Evolutionary conservation across 2,113 vertebrate species (phyloP), one percentile per base, ranked within the genome.

Genomic region (Saguinus midas): DNA sequence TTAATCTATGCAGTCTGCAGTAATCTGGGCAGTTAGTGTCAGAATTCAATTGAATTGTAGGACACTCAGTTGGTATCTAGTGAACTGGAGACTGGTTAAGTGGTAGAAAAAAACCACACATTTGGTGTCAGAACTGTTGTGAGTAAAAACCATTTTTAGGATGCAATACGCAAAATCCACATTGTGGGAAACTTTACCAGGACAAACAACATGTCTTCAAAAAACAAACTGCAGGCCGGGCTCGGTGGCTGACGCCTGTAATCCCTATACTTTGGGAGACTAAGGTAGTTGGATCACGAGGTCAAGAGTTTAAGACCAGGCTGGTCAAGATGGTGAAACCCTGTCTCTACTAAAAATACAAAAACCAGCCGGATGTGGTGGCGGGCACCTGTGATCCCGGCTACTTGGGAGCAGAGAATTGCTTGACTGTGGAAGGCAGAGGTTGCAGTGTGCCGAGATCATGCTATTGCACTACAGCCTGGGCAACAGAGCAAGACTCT

Each of bases 261-360:
- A n/a, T 72, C 35, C 68, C 68, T 37, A 20, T n/a, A 37, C 20
- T n/a, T 37, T 11, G 18, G n/a, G 18, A 72, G n/a, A 18, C 68
- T 1, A 4, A 37, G 20, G n/a, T 7, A 20, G 3, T 5, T 14
- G 64, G 29, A 66, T 21, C 4, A 10, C n/a, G 9, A 72, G n/a
- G 35, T 20, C 68, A 37, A 9, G n/a, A 72, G n/a, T 37, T 72
- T 37, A 18, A 72, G n/a, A n/a, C 68, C n/a, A 70, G 7, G 2
- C 7, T 9, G 17, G 35, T 8, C 16, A n/a, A 70, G 8, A 72
- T 4, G 20, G 4, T 68, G 35, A 25, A 21, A 40, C 37, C 23
- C 10, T 43, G n/a, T 61, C 25, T 61, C 25, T 61, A 27, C 25
- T 61, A 29, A 29, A 61, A 61, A 61, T 5, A 29, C 58, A 29